Base-by-base conservation (phyloP, 1,140 invertebrate species). In the Dryas iulia region DNA sequence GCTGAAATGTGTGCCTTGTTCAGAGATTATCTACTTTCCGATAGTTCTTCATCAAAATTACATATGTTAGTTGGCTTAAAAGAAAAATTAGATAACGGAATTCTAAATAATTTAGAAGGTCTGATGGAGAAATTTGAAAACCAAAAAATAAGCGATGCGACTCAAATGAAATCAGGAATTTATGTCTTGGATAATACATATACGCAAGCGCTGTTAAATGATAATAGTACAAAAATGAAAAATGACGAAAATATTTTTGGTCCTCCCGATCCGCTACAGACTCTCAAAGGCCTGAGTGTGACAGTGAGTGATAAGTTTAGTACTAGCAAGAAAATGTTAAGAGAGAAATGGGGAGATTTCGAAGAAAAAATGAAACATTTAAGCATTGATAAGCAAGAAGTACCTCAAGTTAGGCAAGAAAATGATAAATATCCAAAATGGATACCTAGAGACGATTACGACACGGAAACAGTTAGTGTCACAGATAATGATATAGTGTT, bases 171-270 rank as follows among this genome's bases (percentile, higher is more conserved):
- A 69, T 92, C 92, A 64, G 93, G 93, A 14, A 93, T 93, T 63
- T 92, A 89, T 76, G 84, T 93, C 35, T 83, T 93, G 26, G 92
- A 93, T 62, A 93, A 93, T 69, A 86, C 87, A 59, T 92, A 91
- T 79, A 81, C 84, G 1, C 88, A 92, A 66, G 67, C 79, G 39
- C 73, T 83, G 8, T 74, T 89, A 66, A 73, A 87, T 57, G 82
- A 86, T 61, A 71, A 79, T 60, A 25, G 70, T 66, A 35, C 71
- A 30, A 79, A 82, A 75, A 59, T 79, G 62, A 47, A 47, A 18
- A 80, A 59, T 39, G 83, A 87, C 10, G 87, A 92, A 61, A 86
- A 82, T 35, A 80, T 77, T 65, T 85, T 87, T 56, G 76, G 78
- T 25, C 76, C 85, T 5, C 89, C 90, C 1, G 92, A 93, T 66